These are phyloP conservation scores for Stratiolaelaps scimitus DNA, from an alignment of 1,140 invertebrate genomes.

Conservation along the genomic window DNA sequence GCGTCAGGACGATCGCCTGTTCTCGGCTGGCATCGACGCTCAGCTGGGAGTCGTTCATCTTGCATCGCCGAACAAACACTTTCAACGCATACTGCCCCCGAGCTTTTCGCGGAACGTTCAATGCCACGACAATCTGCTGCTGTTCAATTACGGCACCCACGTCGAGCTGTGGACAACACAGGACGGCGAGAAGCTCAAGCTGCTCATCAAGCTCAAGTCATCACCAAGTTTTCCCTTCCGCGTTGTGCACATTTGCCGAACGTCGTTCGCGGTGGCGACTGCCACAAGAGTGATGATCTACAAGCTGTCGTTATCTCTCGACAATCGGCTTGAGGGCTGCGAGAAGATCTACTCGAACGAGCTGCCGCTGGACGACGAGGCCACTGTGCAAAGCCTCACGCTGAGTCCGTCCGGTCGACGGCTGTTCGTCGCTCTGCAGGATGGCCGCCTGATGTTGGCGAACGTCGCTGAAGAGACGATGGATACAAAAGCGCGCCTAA, in stretches of 20 bases:
- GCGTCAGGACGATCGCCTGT: constrained; percentile 11
- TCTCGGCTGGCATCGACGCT: constrained; percentile 7
- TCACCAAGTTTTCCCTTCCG: background rate
- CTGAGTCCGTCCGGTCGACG: background rate
- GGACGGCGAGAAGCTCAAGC: background rate
- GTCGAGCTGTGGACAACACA: constrained; percentile 25
- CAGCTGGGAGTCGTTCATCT: constrained; percentile 14
- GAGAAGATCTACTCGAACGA: constrained; percentile 8
- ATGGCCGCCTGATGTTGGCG: background rate
- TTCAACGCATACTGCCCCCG: constrained; percentile 1
- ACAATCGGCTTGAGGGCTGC: background rate
- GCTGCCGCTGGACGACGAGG: background rate
- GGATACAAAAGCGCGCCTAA: background rate
- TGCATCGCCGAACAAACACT: background rate
- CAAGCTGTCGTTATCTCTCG: constrained; percentile 5
- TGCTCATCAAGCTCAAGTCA: constrained; percentile 14
- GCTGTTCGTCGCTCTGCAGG: background rate
- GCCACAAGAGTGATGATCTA: constrained; percentile 24
- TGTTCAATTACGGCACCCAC: constrained; percentile 9
- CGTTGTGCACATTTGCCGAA: background rate
- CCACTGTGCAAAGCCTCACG: background rate
- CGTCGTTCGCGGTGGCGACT: constrained; percentile 10
- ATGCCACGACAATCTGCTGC: background rate
- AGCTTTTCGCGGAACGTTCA: background rate
- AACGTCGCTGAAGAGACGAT: constrained; percentile 25